Evolutionary conservation across 2,888 invertebrate species (phyloP), one percentile per base, ranked within the genome.

Genomic region (Lapara coniferarum): DNA sequence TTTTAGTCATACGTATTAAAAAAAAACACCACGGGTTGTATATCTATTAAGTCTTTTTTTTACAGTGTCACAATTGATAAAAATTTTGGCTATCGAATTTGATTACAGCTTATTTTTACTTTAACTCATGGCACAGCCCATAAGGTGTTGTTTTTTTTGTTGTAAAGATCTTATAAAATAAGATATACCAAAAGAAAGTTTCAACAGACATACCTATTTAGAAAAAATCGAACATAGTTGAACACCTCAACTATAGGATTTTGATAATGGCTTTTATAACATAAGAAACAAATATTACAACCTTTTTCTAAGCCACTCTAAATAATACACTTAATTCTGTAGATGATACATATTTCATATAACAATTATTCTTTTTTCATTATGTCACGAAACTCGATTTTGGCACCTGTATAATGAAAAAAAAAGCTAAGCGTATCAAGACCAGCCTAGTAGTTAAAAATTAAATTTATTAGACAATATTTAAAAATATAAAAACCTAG

Each of bases 391-490:
- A 55, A 63, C 16, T 13, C 13, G 13, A 16, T 63, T 63, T 63
- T 63, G 46, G 49, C 5, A 19, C 63, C 12, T 19, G 12, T 25
- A 13, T 19, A 19, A 13, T 19, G 6, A 46, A 3, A 53, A 53
- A 19, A 7, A 46, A 63, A 63, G 63, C 63, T 49, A 63, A 63
- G 46, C 49, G 19, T 49, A 46, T 46, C 10, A 46, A 63, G 16
- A 19, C 63, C 13, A 49, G 63, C 49, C 16, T 46, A 13, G 7
- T 63, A 19, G 13, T 19, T 13, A 46, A 19, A 46, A 63, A 19
- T 0, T 49, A n/a, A 19, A 13, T 49, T 13, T 19, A 7, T 49
- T 5, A 6, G 12, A 8, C 7, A 19, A 19, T 63, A 8, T 44
- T n/a, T 59, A 46, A 12, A 59, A 63, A 19, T 6, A 25, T 25